These are phyloP conservation scores for Masticophis lateralis DNA, from an alignment of 2,797 vertebrate genomes.

Conservation along the genomic window DNA sequence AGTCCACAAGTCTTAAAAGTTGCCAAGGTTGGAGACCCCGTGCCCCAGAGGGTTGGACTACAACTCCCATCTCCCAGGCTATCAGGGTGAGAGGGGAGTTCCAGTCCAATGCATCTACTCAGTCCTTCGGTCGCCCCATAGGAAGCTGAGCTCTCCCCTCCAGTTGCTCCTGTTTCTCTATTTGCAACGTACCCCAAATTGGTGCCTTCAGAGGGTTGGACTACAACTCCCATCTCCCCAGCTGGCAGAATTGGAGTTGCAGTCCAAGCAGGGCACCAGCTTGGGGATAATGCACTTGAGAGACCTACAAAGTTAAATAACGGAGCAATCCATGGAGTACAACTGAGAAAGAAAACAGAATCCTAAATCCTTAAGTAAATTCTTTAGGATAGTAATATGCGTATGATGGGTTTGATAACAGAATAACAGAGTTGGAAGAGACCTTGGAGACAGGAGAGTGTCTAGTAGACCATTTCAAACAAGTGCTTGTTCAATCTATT, in stretches of 20 bases:
- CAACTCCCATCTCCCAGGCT: no score
- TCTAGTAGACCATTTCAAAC: no score
- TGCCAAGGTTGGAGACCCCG: no score
- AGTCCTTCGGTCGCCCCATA: not conserved
- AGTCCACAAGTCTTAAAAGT: no score
- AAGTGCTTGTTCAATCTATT: no score
- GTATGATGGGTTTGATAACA: not conserved
- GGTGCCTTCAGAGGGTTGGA: not conserved
- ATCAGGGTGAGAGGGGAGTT: not conserved
- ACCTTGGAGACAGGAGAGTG: not conserved
- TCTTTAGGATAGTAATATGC: not conserved
- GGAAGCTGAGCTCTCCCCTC: no score
- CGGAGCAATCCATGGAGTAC: not conserved
- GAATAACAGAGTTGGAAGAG: no score
- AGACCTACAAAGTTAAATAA: not conserved
- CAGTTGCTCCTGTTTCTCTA: no score
- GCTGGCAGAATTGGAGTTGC: not conserved
- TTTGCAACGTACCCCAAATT: not conserved
- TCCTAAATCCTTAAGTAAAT: not conserved
- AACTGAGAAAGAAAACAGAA: not conserved
- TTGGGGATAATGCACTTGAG: not conserved
- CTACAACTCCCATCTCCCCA: not conserved
- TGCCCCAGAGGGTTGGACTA: no score
- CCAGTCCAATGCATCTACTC: not conserved
- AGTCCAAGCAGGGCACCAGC: not conserved